Evolutionary conservation across 1,140 invertebrate genomes (phyloP), one percentile per base, ranked within the genome.

Genomic region (Colletes gigas): DNA sequence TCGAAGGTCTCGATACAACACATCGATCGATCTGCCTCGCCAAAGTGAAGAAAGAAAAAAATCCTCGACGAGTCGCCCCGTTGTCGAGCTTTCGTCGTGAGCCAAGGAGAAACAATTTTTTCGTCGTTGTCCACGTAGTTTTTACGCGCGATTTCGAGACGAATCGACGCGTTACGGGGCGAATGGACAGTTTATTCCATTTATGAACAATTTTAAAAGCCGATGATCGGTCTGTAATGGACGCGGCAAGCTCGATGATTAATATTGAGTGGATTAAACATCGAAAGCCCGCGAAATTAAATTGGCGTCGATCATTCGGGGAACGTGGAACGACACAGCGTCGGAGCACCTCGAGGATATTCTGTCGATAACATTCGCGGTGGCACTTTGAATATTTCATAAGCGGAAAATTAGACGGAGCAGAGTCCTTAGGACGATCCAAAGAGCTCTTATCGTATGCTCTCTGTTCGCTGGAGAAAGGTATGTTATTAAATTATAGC

Each of bases 261-360:
- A 80, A 80, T 75, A 75, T 80, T 68, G 50, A 80, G 44, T 60
- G 72, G 71, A 80, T 80, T 68, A 75, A 75, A 60, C 72, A 65
- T 79, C 39, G 77, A 79, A 66, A 10, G 60, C 41, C 60, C 60
- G 57, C 65, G 65, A 73, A 79, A 79, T 73, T 73, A 79, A 79
- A 79, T 79, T 79, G 69, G n/a, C 41, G 65, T 57, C 69, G 60
- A 79, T 79, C 69, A 79, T 8, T 62, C 55, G 75, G 15, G 44
- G 21, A 67, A 7, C 19, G 19, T 30, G 19, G 14, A 76, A 76
- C 17, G 57, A 44, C 39, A 30, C 39, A 1, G n/a, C 17, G 6
- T 14, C 7, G 21, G 65, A 70, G 60, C 59, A 70, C 57, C 75
- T 62, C 41, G 30, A 12, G 57, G 15, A 44, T 63, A 65, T 50